A percentile compares a stretch with the other conserved stretches of the same genome.
These are phyloP conservation scores for Coluber constrictor DNA, from an alignment of 2,797 vertebrate genomes.

Conservation along the genomic window DNA sequence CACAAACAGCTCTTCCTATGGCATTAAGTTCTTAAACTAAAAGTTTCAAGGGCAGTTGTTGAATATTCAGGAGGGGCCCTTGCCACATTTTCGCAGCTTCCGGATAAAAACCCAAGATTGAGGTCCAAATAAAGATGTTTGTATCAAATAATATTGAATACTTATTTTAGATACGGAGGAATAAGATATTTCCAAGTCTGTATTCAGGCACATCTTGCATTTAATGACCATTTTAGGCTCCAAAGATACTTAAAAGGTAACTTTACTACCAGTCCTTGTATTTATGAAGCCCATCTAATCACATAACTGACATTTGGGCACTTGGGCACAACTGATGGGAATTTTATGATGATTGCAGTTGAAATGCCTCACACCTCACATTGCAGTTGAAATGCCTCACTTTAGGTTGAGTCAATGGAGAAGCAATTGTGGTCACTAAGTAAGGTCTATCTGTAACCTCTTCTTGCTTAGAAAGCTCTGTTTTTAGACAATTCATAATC, in stretches of 20 bases:
- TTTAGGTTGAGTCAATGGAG: too few relatives aligned
- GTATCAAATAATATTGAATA: background rate
- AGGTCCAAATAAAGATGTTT: background rate
- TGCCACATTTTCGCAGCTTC: background rate
- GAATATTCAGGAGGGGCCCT: background rate
- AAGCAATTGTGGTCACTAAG: background rate
- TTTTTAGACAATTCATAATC: fast-evolving
- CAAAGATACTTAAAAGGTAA: background rate
- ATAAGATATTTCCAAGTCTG: background rate
- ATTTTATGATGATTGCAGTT: background rate
- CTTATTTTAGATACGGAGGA: background rate
- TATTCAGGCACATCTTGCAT: background rate
- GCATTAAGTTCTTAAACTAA: background rate
- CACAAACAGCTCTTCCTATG: background rate
- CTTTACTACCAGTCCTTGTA: background rate
- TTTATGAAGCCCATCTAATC: background rate
- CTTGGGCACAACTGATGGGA: background rate
- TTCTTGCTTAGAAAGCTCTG: background rate
- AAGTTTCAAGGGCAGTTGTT: background rate
- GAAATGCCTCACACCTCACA: too few relatives aligned
- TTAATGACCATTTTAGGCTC: background rate
- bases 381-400: too few relatives aligned
- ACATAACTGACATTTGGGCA: background rate
- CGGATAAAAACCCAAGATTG: background rate
- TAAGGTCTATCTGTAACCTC: background rate